Conservation (phyloP, 2,113 vertebrate genomes). For the Calonectris borealis region DNA sequence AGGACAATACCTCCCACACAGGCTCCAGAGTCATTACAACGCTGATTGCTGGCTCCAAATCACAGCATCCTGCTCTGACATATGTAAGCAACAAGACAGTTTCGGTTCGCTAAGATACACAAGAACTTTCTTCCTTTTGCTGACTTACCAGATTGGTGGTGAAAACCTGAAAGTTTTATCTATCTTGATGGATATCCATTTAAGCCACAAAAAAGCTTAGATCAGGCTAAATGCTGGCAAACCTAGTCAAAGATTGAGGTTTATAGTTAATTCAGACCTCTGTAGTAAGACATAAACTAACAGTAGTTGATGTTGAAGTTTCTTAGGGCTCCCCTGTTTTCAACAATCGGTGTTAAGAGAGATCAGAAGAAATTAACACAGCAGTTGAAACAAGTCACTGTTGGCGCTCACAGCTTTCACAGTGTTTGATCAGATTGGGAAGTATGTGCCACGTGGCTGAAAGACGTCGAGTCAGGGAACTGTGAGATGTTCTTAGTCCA, state of each 20-base stretch:
- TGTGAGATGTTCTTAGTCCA: neutral
- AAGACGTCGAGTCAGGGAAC: neutral
- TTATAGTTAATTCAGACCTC: neutral
- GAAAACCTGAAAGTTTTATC: neutral
- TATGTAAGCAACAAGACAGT: neutral
- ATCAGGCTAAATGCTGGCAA: neutral
- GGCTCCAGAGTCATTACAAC: neutral
- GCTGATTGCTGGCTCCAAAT: neutral
- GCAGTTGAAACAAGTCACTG: neutral
- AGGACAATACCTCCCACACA: neutral
- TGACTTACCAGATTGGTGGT: neutral
- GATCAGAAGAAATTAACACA: neutral
- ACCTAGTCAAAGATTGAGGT: neutral
- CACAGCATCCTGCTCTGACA: neutral
- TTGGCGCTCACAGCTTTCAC: neutral
- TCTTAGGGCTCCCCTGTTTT: neutral
- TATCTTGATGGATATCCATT: neutral
- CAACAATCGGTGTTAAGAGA: neutral
- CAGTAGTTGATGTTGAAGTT: neutral
- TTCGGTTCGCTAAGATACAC: neutral
- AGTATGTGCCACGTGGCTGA: neutral
- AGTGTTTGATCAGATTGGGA: neutral
- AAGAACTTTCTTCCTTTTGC: neutral
- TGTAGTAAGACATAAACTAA: neutral
- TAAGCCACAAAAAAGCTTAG: neutral